Conservation (phyloP, 2,888 invertebrate genomes). For the Diaprepes abbreviatus region DNA sequence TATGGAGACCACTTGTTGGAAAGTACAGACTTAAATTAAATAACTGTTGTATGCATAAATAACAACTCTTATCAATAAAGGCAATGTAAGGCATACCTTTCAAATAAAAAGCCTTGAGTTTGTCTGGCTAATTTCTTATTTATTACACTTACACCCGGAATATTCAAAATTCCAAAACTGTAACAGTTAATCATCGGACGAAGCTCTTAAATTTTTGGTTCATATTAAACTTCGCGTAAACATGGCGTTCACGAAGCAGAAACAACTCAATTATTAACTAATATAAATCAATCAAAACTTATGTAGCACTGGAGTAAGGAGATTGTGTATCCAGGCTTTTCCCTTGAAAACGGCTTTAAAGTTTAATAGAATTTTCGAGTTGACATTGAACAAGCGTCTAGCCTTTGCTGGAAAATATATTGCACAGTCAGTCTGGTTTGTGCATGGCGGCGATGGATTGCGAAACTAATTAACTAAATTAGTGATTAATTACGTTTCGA, state of each 20-base stretch:
- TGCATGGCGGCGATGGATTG: background rate
- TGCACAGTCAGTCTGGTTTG: background rate
- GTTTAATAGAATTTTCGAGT: conserved; percentile 22
- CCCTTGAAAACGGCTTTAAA: conserved; percentile 12
- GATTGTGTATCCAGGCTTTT: background rate
- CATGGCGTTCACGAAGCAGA: background rate
- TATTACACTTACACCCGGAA: too few relatives aligned
- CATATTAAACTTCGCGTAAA: background rate
- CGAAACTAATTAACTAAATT: conserved; percentile 2
- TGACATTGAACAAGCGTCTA: conserved; percentile 17
- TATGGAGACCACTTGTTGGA: too few relatives aligned
- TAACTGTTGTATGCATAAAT: too few relatives aligned
- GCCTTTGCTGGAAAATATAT: conserved; percentile 5
- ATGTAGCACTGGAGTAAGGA: background rate
- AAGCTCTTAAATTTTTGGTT: background rate
- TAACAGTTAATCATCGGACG: too few relatives aligned
- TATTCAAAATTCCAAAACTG: too few relatives aligned
- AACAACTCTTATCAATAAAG: too few relatives aligned
- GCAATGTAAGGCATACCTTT: too few relatives aligned
- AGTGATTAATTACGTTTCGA: background rate
- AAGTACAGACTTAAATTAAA: too few relatives aligned
- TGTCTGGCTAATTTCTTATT: too few relatives aligned
- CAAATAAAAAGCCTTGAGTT: too few relatives aligned
- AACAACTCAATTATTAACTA: conserved; percentile 8
- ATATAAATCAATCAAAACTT: conserved; percentile 20